Percentiles rank a stretch among this genome's conserved stretches.
phyloP scores from a whole-genome alignment of 1,140 invertebrate species.

The Drosophila kikkawai region DNA sequence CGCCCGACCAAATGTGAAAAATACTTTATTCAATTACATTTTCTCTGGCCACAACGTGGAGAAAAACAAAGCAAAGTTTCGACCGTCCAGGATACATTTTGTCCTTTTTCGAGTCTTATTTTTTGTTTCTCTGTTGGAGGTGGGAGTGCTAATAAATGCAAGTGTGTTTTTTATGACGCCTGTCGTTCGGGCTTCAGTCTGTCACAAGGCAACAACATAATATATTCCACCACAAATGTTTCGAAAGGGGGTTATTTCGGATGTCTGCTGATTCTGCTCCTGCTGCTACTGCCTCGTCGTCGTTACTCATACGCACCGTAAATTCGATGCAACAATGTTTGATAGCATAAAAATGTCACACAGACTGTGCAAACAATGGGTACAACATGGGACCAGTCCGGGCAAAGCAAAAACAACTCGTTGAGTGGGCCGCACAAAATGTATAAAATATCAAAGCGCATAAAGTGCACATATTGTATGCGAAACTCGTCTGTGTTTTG shows the following conservation, averaged over 20 bases:
- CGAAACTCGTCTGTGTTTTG: constrained; percentile 38
- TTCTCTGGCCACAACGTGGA: constrained; percentile 1
- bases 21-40: constrained; percentile 51
- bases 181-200: constrained; percentile 51
- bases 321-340: constrained; percentile 82
- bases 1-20: constrained; percentile 9
- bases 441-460: constrained; percentile 77
- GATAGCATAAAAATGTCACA: constrained; percentile 79
- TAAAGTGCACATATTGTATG: constrained; percentile 78
- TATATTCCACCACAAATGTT: constrained; percentile 65
- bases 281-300: constrained; percentile 25
- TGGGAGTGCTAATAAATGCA: constrained; percentile 71
- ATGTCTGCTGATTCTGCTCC: constrained; percentile 26
- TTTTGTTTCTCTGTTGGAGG: constrained; percentile 26
- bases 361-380: constrained; percentile 75
- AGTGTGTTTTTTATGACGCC: constrained; percentile 78
- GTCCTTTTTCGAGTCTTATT: constrained; percentile 9
- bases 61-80: constrained; percentile 5
- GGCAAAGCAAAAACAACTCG: constrained; percentile 53
- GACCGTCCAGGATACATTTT: constrained; percentile 12
- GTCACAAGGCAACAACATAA: constrained; percentile 58
- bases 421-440: constrained; percentile 41
- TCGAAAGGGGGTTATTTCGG: constrained; percentile 21
- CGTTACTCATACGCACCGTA: constrained; percentile 82
- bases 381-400: constrained; percentile 26